Conservation (phyloP, 2,113 vertebrate genomes). For the Microcebus lehilahytsara region DNA sequence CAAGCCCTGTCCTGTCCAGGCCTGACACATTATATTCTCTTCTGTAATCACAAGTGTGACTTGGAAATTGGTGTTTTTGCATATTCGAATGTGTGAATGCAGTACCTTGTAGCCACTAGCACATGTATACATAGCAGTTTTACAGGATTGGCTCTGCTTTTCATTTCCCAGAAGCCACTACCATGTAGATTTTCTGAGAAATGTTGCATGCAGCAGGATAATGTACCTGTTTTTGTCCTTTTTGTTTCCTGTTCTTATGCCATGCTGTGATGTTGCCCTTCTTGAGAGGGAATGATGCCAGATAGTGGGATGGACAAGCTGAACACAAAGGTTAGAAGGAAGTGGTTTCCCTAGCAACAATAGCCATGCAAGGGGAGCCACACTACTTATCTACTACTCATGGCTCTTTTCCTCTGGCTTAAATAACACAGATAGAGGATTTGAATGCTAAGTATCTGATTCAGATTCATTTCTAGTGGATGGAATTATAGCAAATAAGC, state of each 20-base stretch:
- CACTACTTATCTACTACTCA: slow-evolving; percentile 45
- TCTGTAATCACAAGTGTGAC: slow-evolving; percentile 25
- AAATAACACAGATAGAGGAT: slow-evolving; percentile 19
- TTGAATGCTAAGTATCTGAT: slow-evolving; percentile 58
- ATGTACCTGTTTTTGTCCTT: neutral
- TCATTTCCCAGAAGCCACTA: slow-evolving; percentile 44
- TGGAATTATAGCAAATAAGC: slow-evolving; percentile 36
- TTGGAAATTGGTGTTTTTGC: slow-evolving; percentile 72
- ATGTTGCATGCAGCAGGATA: neutral
- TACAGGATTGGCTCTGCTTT: neutral
- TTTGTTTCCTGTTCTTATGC: slow-evolving; percentile 21
- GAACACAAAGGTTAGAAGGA: slow-evolving; percentile 57
- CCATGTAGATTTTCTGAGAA: slow-evolving; percentile 50
- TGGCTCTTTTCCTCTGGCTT: slow-evolving; percentile 52
- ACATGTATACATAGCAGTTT: neutral
- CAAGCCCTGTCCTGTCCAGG: slow-evolving; percentile 60
- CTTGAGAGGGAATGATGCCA: slow-evolving; percentile 29
- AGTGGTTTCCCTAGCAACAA: slow-evolving; percentile 72
- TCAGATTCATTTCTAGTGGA: slow-evolving; percentile 55
- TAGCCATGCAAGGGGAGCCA: slow-evolving; percentile 22
- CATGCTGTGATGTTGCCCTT: slow-evolving; percentile 52
- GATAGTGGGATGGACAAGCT: slow-evolving; percentile 50
- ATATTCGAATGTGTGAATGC: slow-evolving; percentile 64
- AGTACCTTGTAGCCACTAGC: neutral
- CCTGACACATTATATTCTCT: slow-evolving; percentile 41